A percentile compares a stretch with the other conserved stretches of the same genome.
These are phyloP conservation scores for Drosophila eohydei DNA, from an alignment of 2,888 invertebrate genomes.

Conservation along the genomic window DNA sequence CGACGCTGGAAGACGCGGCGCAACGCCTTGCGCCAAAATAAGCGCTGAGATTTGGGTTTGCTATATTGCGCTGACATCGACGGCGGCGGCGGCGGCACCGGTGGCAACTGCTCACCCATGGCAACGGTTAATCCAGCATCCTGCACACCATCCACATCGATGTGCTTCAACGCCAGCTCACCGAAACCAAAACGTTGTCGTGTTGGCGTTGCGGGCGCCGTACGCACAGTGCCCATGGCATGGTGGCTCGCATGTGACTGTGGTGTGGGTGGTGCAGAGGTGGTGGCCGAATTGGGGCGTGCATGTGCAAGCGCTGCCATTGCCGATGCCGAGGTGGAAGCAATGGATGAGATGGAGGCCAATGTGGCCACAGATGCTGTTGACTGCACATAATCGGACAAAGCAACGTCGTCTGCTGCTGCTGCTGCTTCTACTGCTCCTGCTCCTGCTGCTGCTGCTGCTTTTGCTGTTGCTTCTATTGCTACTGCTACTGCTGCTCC, in stretches of 20 bases:
- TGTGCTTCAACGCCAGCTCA: not conserved
- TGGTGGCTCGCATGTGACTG: slow-evolving; percentile 42
- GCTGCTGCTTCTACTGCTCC: slow-evolving; percentile 47
- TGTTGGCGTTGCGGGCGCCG: slow-evolving; percentile 67
- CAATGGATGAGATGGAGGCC: slow-evolving; percentile 73
- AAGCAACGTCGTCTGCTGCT: slow-evolving; percentile 11
- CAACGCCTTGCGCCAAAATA: slow-evolving; percentile 82
- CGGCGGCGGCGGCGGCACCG: not conserved
- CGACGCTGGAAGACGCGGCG: slow-evolving; percentile 81
- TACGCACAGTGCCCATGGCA: slow-evolving; percentile 45
- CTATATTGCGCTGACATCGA: slow-evolving; percentile 9
- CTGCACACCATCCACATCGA: slow-evolving; percentile 26
- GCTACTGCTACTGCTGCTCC: slow-evolving; percentile 50
- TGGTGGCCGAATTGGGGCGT: slow-evolving; percentile 52
- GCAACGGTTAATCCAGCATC: slow-evolving; percentile 40
- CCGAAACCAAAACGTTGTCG: slow-evolving; percentile 20
- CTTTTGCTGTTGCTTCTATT: slow-evolving; percentile 34
- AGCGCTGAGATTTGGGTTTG: slow-evolving; percentile 70
- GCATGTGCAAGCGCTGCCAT: slow-evolving; percentile 59
- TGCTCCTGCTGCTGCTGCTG: slow-evolving; percentile 33
- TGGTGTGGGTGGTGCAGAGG: slow-evolving; percentile 71
- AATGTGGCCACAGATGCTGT: slow-evolving; percentile 71
- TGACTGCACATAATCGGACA: slow-evolving; percentile 46
- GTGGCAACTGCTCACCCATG: slow-evolving; percentile 30
- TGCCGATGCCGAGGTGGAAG: slow-evolving; percentile 73